Evolutionary conservation across 2,888 invertebrate genomes (phyloP).

Genomic region (Scaptomyza tumidula): DNA sequence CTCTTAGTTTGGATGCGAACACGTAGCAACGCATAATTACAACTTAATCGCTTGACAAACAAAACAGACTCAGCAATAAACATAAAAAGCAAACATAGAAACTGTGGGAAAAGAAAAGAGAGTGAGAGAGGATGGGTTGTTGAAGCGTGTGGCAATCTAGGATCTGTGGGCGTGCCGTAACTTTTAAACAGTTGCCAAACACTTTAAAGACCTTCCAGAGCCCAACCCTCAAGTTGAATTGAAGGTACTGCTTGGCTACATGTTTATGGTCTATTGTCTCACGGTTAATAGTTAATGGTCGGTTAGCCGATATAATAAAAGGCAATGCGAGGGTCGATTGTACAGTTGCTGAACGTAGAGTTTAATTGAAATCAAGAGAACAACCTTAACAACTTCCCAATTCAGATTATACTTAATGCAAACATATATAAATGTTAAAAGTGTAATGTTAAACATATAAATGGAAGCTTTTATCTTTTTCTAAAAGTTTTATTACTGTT

Average conservation of each 20-base stretch:
- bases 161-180: constrained; percentile 54
- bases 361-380: too few relatives aligned
- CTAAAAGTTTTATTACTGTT: too few relatives aligned
- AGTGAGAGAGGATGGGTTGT: neutral
- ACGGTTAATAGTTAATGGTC: constrained; percentile 70
- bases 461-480: too few relatives aligned
- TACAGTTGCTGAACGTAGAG: too few relatives aligned
- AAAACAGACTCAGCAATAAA: constrained; percentile 66
- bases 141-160: constrained; percentile 22
- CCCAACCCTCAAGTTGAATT: neutral
- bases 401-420: too few relatives aligned
- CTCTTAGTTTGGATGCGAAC: constrained; percentile 30
- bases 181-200: constrained; percentile 48
- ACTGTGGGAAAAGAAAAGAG: neutral
- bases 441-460: too few relatives aligned
- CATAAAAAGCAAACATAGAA: constrained; percentile 44
- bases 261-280: constrained; percentile 59
- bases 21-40: constrained; percentile 77
- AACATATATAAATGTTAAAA: too few relatives aligned
- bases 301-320: constrained; percentile 44
- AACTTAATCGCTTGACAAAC: constrained; percentile 78
- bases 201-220: constrained; percentile 41
- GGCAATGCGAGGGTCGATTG: too few relatives aligned
- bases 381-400: too few relatives aligned
- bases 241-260: neutral